Evolutionary conservation across 2,888 invertebrate species (phyloP).

Genomic region (Polylopha cassiicola): DNA sequence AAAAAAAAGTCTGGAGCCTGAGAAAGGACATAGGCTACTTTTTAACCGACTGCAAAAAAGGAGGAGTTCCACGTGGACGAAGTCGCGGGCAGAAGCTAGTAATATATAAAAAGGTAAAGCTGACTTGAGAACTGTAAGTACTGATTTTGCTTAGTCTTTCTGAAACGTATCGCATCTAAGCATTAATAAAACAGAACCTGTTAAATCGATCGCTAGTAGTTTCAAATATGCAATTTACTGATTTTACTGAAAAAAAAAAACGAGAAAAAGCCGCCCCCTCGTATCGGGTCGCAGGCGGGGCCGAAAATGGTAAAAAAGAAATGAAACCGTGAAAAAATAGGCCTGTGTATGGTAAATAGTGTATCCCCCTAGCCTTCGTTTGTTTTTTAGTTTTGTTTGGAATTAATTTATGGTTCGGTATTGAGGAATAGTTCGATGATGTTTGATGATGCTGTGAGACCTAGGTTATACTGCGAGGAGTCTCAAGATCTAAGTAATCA

Average conservation of each 20-base stretch:
- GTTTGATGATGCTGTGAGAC: too few relatives aligned
- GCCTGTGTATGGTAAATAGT: conserved; percentile 67
- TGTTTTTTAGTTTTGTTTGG: conserved; percentile 34
- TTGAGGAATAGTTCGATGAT: neutral
- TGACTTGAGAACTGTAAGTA: too few relatives aligned
- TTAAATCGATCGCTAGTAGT: conserved; percentile 56
- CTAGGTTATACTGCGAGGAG: too few relatives aligned
- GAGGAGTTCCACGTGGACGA: too few relatives aligned
- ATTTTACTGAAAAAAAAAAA: conserved; percentile 71
- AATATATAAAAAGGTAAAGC: too few relatives aligned
- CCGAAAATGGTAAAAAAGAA: conserved; percentile 64
- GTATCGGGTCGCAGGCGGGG: conserved; percentile 52
- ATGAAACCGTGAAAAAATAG: conserved; percentile 57
- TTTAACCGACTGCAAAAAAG: too few relatives aligned
- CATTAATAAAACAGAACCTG: conserved; percentile 29
- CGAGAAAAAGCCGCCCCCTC: conserved; percentile 32
- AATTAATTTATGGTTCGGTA: conserved; percentile 7
- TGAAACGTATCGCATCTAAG: too few relatives aligned
- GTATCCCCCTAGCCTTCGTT: conserved; percentile 45
- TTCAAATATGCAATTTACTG: conserved; percentile 76
- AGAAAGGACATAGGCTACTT: too few relatives aligned
- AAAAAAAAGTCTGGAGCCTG: too few relatives aligned
- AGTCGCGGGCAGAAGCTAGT: too few relatives aligned
- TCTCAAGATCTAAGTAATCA: too few relatives aligned
- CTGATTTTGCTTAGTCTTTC: too few relatives aligned